These are phyloP conservation scores for Ennomos quercinarius DNA, from an alignment of 2,888 invertebrate genomes.

Conservation along the genomic window DNA sequence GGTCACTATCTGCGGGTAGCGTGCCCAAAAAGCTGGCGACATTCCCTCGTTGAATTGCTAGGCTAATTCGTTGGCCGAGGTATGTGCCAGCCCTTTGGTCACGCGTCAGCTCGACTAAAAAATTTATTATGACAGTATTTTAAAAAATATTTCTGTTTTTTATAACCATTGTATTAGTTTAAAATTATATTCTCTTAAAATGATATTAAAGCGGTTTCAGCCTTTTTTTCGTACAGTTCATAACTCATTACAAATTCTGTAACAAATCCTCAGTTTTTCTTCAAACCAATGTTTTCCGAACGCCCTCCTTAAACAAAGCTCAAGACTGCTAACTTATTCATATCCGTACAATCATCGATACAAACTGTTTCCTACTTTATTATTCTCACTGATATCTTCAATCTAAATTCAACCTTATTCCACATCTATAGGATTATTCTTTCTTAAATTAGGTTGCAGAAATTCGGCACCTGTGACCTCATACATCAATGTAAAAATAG, in stretches of 20 bases:
- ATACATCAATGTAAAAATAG: slow-evolving; percentile 54
- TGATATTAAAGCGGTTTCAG: too few relatives aligned
- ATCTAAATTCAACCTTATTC: slow-evolving; percentile 40
- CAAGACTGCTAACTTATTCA: slow-evolving; percentile 60
- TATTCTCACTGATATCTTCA: slow-evolving; percentile 41
- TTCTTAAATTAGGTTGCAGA: slow-evolving; percentile 10
- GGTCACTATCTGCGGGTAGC: too few relatives aligned
- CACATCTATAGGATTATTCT: slow-evolving; percentile 28
- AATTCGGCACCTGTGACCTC: slow-evolving; percentile 57
- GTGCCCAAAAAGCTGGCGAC: too few relatives aligned
- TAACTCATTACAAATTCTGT: slow-evolving; percentile 13
- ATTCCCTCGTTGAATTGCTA: too few relatives aligned
- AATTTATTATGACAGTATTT: too few relatives aligned
- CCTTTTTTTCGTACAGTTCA: neutral
- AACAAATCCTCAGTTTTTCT: slow-evolving; percentile 38
- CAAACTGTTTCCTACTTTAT: slow-evolving; percentile 55
- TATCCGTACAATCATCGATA: slow-evolving; percentile 57
- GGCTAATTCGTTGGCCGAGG: too few relatives aligned
- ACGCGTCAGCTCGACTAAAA: too few relatives aligned
- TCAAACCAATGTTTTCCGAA: slow-evolving; percentile 47
- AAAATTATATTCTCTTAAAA: neutral
- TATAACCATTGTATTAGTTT: neutral
- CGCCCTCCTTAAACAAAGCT: slow-evolving; percentile 45
- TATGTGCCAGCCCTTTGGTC: too few relatives aligned
- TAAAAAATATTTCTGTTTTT: too few relatives aligned